A percentile compares a stretch with the other conserved stretches of the same genome.
phyloP scores from a whole-genome alignment of 2,797 vertebrate genomes.

The Sebastes matsubarae region DNA sequence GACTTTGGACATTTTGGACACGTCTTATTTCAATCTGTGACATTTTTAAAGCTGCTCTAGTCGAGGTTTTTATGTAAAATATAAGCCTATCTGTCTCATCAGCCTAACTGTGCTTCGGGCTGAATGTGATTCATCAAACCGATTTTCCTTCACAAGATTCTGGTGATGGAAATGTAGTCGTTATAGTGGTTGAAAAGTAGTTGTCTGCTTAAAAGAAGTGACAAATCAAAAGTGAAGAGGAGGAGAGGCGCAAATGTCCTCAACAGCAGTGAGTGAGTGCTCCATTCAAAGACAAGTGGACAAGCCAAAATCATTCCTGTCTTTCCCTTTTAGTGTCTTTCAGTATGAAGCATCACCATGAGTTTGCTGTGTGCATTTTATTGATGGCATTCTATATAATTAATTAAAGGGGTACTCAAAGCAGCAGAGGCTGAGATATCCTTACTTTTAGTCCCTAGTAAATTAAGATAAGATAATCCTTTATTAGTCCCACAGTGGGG shows the following conservation, averaged over 20 bases:
- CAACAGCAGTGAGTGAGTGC: background rate
- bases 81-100: background rate
- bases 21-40: no score
- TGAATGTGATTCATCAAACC: constrained; percentile 10
- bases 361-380: background rate
- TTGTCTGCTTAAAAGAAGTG: background rate
- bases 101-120: background rate
- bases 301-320: background rate
- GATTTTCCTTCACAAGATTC: background rate
- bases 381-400: background rate
- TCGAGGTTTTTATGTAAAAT: constrained; percentile 21
- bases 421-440: background rate
- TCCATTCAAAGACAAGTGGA: background rate
- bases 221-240: background rate
- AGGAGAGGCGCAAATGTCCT: background rate
- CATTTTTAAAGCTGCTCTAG: constrained; percentile 16
- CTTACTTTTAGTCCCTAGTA: background rate
- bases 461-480: no score
- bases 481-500: no score
- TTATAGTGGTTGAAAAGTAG: no score
- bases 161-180: background rate
- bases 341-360: background rate
- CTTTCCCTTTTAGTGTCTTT: background rate
- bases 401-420: background rate
- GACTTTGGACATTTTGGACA: background rate